phyloP scores from a whole-genome alignment of 92 coral and sea anemone genomes.

The Heteractis magnifica region DNA sequence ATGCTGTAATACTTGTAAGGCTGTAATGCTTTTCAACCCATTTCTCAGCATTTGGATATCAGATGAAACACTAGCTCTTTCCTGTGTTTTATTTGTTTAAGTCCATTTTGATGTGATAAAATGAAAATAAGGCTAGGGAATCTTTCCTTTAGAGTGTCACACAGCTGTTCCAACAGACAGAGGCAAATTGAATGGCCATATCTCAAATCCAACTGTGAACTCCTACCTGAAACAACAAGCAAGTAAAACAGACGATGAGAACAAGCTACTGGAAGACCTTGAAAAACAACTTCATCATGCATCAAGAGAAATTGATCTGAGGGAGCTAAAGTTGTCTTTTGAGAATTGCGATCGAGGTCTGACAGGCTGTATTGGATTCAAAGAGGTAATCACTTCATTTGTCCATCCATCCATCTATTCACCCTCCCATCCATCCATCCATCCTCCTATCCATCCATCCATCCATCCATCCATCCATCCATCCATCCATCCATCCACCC shows the following conservation, averaged over 20 bases:
- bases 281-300: slow-evolving; percentile 46
- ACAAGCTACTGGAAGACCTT: slow-evolving; percentile 45
- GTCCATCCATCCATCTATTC: background rate
- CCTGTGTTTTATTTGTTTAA: too few relatives aligned
- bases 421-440: background rate
- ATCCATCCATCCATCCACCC: background rate
- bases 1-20: too few relatives aligned
- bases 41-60: too few relatives aligned
- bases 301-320: slow-evolving; percentile 25
- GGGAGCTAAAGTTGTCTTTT: slow-evolving; percentile 50
- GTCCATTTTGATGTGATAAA: too few relatives aligned
- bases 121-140: background rate
- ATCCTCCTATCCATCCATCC: background rate
- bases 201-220: slow-evolving; percentile 12
- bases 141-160: background rate
- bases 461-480: background rate
- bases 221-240: slow-evolving; percentile 9
- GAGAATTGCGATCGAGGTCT: slow-evolving; percentile 53
- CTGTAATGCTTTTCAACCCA: too few relatives aligned
- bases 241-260: slow-evolving; percentile 7
- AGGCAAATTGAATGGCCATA: slow-evolving; percentile 13
- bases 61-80: too few relatives aligned
- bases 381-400: slow-evolving; percentile 37
- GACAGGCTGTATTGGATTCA: slow-evolving; percentile 50
- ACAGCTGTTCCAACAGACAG: background rate